Evolutionary conservation across 2,888 invertebrate species (phyloP).

Genomic region (Limulus polyphemus): DNA sequence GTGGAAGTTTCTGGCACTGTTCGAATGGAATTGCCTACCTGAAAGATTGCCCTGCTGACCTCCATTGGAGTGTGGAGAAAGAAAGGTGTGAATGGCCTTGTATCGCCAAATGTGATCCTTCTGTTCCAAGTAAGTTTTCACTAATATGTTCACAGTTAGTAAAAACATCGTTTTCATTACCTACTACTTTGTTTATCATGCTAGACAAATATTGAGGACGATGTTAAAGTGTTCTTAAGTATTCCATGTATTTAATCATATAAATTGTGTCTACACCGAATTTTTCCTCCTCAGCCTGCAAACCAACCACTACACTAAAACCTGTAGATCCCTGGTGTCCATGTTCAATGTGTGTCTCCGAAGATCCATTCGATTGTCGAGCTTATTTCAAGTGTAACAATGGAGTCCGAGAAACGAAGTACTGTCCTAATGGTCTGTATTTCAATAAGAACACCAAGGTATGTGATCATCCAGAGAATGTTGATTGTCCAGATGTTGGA

Average conservation of each 20-base stretch:
- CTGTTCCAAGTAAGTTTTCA: not conserved
- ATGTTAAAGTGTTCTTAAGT: no score
- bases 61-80: not conserved
- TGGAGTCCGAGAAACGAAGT: slow-evolving; percentile 7
- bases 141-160: no score
- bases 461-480: slow-evolving; percentile 11
- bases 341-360: slow-evolving; percentile 12
- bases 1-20: not conserved
- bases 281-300: no score
- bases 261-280: no score
- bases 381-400: slow-evolving; percentile 31
- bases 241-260: no score
- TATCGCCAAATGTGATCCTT: not conserved
- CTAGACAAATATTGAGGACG: no score
- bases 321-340: slow-evolving; percentile 3
- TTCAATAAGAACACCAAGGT: slow-evolving; percentile 13
- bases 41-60: not conserved
- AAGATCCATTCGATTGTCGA: slow-evolving; percentile 9
- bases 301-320: no score
- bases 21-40: not conserved
- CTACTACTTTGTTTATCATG: no score
- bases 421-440: slow-evolving; percentile 12
- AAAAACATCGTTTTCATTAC: no score
- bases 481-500: slow-evolving; percentile 5
- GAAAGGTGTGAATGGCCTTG: not conserved